phyloP scores from a whole-genome alignment of 1,140 invertebrate genomes.

The Cotesia vestalis region DNA sequence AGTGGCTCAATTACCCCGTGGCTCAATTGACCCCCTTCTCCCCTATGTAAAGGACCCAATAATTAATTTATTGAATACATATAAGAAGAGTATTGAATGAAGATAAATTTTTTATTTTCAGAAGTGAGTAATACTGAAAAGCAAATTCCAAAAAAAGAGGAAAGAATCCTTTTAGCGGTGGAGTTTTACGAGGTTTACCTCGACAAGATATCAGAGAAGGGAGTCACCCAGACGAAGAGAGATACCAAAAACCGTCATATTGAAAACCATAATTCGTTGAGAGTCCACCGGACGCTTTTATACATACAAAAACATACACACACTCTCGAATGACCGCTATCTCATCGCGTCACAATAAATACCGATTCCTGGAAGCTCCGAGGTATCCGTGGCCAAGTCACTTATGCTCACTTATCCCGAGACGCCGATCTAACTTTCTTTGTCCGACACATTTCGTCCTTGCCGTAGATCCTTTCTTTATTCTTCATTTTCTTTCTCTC shows the following conservation, averaged over 20 bases:
- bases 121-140: conserved; percentile 16
- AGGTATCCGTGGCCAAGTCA: conserved; percentile 54
- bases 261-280: conserved; percentile 66
- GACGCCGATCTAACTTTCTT: conserved; percentile 15
- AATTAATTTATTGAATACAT: no score
- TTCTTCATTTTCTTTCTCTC: conserved; percentile 25
- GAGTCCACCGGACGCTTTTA: conserved; percentile 19
- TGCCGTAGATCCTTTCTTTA: conserved; percentile 12
- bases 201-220: conserved; percentile 50
- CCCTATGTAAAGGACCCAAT: no score
- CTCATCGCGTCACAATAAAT: conserved; percentile 66
- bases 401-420: conserved; percentile 60
- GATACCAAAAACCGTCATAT: conserved; percentile 47
- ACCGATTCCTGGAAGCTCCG: conserved; percentile 64
- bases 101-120: conserved; percentile 12
- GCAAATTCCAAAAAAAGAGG: conserved; percentile 3
- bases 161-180: conserved; percentile 58
- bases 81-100: neutral
- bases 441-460: conserved; percentile 1
- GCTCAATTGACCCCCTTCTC: no score
- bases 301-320: conserved; percentile 16
- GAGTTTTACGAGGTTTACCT: conserved; percentile 47
- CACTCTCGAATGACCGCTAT: conserved; percentile 52
- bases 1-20: no score
- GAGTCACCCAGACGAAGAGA: conserved; percentile 25